Percentiles rank a stretch among this genome's conserved stretches.
These are phyloP conservation scores for Anarrhichthys ocellatus DNA, from an alignment of 2,113 vertebrate genomes.

Conservation along the genomic window DNA sequence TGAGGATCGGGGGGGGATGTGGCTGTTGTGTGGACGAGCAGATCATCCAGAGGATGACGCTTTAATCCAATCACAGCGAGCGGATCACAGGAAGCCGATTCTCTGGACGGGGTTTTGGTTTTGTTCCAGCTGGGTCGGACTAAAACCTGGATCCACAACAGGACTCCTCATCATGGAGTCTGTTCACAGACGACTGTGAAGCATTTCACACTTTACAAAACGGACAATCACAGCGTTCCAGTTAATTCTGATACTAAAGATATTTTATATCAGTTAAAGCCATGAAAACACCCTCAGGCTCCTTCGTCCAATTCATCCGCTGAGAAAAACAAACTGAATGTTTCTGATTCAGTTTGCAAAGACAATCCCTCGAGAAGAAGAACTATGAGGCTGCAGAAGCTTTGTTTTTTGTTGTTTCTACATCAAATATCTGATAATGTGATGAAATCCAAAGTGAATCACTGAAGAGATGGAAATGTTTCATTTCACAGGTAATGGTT, in stretches of 20 bases:
- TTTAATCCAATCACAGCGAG: constrained; percentile 76
- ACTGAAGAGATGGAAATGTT: not conserved
- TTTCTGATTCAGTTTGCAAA: constrained; percentile 28
- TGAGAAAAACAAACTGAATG: not conserved
- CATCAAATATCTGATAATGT: constrained; percentile 27
- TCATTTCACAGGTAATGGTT: constrained; percentile 7
- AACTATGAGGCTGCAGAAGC: not conserved
- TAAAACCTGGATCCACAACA: constrained; percentile 3
- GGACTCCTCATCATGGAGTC: constrained; percentile 26
- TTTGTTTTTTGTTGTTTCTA: not conserved
- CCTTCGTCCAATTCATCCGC: constrained; percentile 26
- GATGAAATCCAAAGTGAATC: constrained; percentile 21
- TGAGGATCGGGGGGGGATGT: constrained; percentile 41
- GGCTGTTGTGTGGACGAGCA: constrained; percentile 54
- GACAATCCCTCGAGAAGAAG: not conserved
- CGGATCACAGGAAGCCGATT: constrained; percentile 69
- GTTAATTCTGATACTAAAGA: constrained; percentile 36
- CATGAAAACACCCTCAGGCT: constrained; percentile 20
- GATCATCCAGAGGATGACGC: constrained; percentile 68
- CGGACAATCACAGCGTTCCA: constrained; percentile 39
- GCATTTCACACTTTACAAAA: constrained; percentile 6
- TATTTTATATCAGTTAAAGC: constrained; percentile 46
- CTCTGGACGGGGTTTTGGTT: not conserved
- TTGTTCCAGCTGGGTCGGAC: too few relatives aligned
- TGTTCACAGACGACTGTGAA: constrained; percentile 23